Conservation (phyloP, 1,140 invertebrate species). For the Mycetomoellerius zeteki region DNA sequence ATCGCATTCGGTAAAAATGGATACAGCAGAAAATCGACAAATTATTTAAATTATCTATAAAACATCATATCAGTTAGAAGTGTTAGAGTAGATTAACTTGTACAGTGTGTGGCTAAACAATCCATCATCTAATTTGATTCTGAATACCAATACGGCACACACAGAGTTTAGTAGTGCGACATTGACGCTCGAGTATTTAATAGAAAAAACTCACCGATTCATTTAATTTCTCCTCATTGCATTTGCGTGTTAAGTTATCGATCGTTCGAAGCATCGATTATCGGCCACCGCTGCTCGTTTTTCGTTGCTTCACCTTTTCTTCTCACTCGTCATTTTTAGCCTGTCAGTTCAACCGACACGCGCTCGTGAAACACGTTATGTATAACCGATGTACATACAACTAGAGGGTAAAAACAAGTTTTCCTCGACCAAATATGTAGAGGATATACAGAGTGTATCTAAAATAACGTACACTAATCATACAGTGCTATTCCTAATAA, state of each 20-base stretch:
- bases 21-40: background rate
- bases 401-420: constrained; percentile 51
- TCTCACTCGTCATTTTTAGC: constrained; percentile 70
- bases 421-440: constrained; percentile 15
- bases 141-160: constrained; percentile 9
- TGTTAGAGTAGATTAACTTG: background rate
- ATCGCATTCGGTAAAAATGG: background rate
- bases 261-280: constrained; percentile 39
- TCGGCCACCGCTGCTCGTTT: constrained; percentile 30
- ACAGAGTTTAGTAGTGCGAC: background rate
- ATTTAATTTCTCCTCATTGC: constrained; percentile 49
- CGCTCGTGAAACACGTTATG: constrained; percentile 35
- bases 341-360: constrained; percentile 58
- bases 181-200: constrained; percentile 44
- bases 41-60: background rate
- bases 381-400: background rate
- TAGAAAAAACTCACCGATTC: constrained; percentile 38
- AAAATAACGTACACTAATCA: no score
- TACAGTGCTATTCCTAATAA: no score
- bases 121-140: constrained; percentile 28
- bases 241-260: constrained; percentile 35
- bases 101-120: background rate
- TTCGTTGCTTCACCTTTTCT: constrained; percentile 56
- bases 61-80: background rate
- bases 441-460: no score